Percentiles rank a stretch among this genome's conserved stretches.
These are phyloP conservation scores for Teleiodes luculella DNA, from an alignment of 2,888 invertebrate species.

Conservation along the genomic window DNA sequence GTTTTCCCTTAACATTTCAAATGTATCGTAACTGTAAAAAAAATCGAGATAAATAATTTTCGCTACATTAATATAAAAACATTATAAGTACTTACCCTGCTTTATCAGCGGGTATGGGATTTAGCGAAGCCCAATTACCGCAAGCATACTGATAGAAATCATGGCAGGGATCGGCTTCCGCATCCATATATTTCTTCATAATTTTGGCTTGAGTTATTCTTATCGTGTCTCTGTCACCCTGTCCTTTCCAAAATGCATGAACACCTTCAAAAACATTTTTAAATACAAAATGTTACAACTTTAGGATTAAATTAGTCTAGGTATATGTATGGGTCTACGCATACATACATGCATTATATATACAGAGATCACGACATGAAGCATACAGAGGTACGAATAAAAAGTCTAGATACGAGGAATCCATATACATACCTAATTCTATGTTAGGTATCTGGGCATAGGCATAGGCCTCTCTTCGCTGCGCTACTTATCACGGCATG, in stretches of 20 bases:
- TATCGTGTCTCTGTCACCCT: constrained; percentile 76
- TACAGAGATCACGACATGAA: too few species aligned
- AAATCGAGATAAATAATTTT: too few species aligned
- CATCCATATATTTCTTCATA: constrained; percentile 89
- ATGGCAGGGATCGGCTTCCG: constrained; percentile 84
- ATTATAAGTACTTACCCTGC: constrained; percentile 73
- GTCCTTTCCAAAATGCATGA: constrained; percentile 80
- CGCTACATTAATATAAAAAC: neutral
- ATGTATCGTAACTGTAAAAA: constrained; percentile 85
- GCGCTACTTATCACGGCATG: too few species aligned
- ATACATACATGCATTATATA: too few species aligned
- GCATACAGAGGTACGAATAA: too few species aligned
- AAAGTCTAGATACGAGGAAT: too few species aligned
- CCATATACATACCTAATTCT: too few species aligned
- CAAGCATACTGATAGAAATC: constrained; percentile 93
- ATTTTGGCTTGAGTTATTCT: constrained; percentile 81
- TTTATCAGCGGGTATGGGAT: constrained; percentile 93
- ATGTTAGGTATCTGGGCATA: too few species aligned
- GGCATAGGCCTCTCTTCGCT: too few species aligned
- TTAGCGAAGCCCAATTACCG: constrained; percentile 90
- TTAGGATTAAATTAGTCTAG: too few species aligned
- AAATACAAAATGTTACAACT: too few species aligned
- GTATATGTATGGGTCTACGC: too few species aligned
- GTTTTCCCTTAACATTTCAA: constrained; percentile 92
- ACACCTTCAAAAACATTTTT: constrained; percentile 47